phyloP scores from a whole-genome alignment of 53 echinoderm and acorn worm genomes.

The Arbacia lixula region DNA sequence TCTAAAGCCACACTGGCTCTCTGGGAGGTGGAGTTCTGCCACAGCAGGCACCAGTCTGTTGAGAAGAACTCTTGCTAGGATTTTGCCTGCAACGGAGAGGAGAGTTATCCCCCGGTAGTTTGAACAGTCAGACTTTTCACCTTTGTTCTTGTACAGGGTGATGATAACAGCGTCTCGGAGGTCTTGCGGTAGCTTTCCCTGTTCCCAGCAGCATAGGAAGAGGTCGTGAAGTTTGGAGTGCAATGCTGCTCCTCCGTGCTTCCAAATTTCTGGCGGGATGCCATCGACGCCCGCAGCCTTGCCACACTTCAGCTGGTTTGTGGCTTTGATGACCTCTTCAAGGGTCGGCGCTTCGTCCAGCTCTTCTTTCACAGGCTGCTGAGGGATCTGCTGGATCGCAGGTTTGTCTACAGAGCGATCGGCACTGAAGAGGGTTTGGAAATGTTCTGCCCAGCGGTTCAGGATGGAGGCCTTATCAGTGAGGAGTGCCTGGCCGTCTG shows the following conservation, averaged over 20 bases:
- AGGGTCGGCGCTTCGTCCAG: conserved; percentile 41
- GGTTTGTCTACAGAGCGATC: neutral
- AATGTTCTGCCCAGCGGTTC: conserved; percentile 59
- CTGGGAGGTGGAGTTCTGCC: conserved; percentile 30
- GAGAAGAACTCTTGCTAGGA: conserved; percentile 40
- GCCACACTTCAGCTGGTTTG: conserved; percentile 47
- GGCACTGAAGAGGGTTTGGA: conserved; percentile 44
- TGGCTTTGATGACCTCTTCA: conserved; percentile 42
- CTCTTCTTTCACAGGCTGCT: conserved; percentile 46
- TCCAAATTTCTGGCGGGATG: conserved; percentile 55
- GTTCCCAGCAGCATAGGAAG: too few species aligned
- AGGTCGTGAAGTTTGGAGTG: conserved; percentile 30
- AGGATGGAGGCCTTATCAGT: conserved; percentile 39
- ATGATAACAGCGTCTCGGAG: conserved; percentile 52
- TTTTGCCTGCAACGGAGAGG: conserved; percentile 49
- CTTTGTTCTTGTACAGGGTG: conserved; percentile 54
- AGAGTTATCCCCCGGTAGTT: conserved; percentile 60
- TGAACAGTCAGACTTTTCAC: conserved; percentile 48
- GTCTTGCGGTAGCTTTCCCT: conserved; percentile 50
- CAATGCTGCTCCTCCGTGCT: conserved; percentile 21
- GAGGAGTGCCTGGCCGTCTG: conserved; percentile 49
- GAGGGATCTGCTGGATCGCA: conserved; percentile 15
- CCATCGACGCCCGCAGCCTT: conserved; percentile 63
- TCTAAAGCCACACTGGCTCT: conserved; percentile 58
- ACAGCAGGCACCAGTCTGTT: conserved; percentile 31